These are phyloP conservation scores for Chelonus formosanus DNA, from an alignment of 2,888 invertebrate genomes.

Conservation along the genomic window DNA sequence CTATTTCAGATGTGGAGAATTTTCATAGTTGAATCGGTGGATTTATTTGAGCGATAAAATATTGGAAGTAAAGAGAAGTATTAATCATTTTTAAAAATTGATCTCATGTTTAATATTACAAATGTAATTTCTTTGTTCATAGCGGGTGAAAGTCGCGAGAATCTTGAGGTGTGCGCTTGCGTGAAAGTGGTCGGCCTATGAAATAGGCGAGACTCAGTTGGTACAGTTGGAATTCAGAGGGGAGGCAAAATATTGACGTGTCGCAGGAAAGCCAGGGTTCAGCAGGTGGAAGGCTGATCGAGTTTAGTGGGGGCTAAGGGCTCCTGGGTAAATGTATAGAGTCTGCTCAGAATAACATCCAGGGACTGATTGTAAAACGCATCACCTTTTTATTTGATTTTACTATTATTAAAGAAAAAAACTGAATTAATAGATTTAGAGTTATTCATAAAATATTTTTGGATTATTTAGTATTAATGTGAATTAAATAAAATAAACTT, in stretches of 20 bases:
- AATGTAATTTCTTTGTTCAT: constrained; percentile 29
- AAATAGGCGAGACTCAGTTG: constrained; percentile 31
- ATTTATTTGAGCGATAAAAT: too few relatives aligned
- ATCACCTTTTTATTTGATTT: neutral
- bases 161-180: constrained; percentile 16
- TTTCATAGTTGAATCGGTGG: too few relatives aligned
- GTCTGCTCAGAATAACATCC: constrained; percentile 18
- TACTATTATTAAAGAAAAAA: neutral
- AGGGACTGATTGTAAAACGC: constrained; percentile 20
- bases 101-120: constrained; percentile 15
- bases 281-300: constrained; percentile 52
- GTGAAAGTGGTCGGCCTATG: constrained; percentile 7
- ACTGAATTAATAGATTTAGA: too few relatives aligned
- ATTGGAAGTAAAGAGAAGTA: neutral
- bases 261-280: constrained; percentile 50
- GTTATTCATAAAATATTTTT: too few relatives aligned
- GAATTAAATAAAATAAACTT: too few relatives aligned
- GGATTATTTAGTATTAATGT: too few relatives aligned
- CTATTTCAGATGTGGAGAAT: too few relatives aligned
- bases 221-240: constrained; percentile 33
- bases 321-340: constrained; percentile 21
- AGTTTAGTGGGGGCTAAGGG: constrained; percentile 12
- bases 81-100: constrained; percentile 4
- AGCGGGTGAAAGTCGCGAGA: constrained; percentile 17
- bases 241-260: constrained; percentile 56